Base-by-base conservation (phyloP, 1,140 invertebrate species). In the Matsumurasca onukii region DNA sequence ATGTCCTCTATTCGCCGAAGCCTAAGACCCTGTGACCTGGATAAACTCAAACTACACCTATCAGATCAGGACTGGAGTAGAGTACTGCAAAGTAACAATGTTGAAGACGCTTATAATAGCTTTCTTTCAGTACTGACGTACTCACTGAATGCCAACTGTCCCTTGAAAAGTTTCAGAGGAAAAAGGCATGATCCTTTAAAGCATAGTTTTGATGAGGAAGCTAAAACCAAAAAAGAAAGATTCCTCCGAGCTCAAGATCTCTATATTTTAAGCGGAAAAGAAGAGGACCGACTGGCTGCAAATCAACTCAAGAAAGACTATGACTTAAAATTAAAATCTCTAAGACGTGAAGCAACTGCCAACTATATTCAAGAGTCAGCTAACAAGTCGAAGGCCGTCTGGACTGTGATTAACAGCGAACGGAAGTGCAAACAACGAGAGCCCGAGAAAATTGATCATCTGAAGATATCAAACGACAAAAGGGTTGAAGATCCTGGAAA, bases 261-360 rank as follows among this genome's bases (percentile, higher is more conserved):
- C 39, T 45, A 45, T n/a, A 45, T 45, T n/a, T 45, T 45, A n/a
- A 45, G 39, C n/a, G 39, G 39, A n/a, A 9, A n/a, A 45, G n/a
- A 45, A 9, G 39, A 45, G n/a, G 39, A 45, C 39, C 9, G 39
- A n/a, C 9, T 12, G n/a, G n/a, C n/a, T 9, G 39, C 39, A 45
- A 45, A 45, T 45, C 9, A 45, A n/a, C 39, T 45, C 9, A 45
- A 45, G n/a, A 45, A n/a, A n/a, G 9, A 9, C 39, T 45, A 45
- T 45, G 39, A 45, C n/a, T 45, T n/a, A n/a, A n/a, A n/a, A n/a
- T n/a, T n/a, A n/a, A n/a, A n/a, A n/a, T n/a, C n/a, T n/a, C n/a
- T n/a, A 45, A 45, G 39, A 45, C 9, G n/a, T 9, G 39, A 9
- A 45, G 39, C 39, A 12, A 12, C 9, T 45, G 39, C 39, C 9